phyloP scores from a whole-genome alignment of 2,888 invertebrate species.

The Herminia tarsipennalis region DNA sequence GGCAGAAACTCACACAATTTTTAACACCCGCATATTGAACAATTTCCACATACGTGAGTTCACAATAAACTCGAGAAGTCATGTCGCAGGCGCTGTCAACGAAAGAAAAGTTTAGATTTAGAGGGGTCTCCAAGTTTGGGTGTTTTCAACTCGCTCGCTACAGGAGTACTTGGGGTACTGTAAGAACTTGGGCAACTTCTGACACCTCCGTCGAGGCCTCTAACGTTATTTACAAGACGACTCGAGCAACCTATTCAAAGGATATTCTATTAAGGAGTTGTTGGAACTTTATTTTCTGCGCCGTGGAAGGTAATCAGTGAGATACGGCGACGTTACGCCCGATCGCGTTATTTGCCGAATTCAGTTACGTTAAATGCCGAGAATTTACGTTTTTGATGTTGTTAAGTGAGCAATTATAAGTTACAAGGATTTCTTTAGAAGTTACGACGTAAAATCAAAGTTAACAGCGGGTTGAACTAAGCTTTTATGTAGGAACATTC shows the following conservation, averaged over 20 bases:
- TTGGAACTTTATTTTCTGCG: slow-evolving; percentile 55
- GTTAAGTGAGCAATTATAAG: slow-evolving; percentile 39
- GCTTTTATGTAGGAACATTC: slow-evolving; percentile 28
- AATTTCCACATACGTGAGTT: slow-evolving; percentile 39
- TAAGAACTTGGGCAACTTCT: slow-evolving; percentile 54
- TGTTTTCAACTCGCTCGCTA: slow-evolving; percentile 48
- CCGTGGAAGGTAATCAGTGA: slow-evolving; percentile 47
- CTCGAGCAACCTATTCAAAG: slow-evolving; percentile 54
- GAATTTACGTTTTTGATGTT: slow-evolving; percentile 31
- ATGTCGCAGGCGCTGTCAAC: slow-evolving; percentile 61
- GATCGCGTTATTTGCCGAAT: slow-evolving; percentile 24
- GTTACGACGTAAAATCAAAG: slow-evolving; percentile 25
- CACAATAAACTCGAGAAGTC: slow-evolving; percentile 55
- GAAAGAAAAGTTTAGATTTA: slow-evolving; percentile 69
- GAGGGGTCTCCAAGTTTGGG: slow-evolving; percentile 62
- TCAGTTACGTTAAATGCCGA: slow-evolving; percentile 29
- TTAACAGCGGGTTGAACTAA: slow-evolving; percentile 20
- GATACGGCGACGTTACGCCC: slow-evolving; percentile 28
- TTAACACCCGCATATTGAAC: slow-evolving; percentile 24
- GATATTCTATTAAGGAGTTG: slow-evolving; percentile 61
- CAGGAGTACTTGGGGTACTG: slow-evolving; percentile 33
- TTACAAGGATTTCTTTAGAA: slow-evolving; percentile 20
- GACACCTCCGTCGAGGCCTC: slow-evolving; percentile 56
- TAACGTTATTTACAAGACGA: slow-evolving; percentile 60
- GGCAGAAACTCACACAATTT: slow-evolving; percentile 24